Evolutionary conservation across 2,797 vertebrate genomes (phyloP).

Genomic region (Clarias pachynema): DNA sequence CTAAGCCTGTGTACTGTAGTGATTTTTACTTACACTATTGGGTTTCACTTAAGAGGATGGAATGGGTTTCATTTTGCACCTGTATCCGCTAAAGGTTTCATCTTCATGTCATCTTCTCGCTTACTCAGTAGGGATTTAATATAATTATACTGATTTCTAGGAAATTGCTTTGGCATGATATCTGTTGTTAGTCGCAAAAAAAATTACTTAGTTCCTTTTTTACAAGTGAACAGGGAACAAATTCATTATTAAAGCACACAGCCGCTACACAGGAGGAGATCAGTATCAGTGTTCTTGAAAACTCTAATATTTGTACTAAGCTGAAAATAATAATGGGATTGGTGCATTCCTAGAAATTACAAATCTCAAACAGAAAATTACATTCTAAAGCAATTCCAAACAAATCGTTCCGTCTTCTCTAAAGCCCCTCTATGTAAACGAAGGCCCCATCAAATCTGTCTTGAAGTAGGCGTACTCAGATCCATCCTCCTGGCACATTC

Average conservation of each 20-base stretch:
- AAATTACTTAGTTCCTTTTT: not conserved
- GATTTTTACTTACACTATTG: not conserved
- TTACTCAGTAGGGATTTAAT: not conserved
- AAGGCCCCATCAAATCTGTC: constrained; percentile 12
- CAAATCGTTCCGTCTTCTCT: constrained; percentile 22
- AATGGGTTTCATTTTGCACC: not conserved
- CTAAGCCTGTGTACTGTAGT: not conserved
- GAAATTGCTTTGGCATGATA: not conserved
- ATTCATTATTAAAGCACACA: not conserved
- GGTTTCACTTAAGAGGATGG: not conserved
- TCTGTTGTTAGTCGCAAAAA: not conserved
- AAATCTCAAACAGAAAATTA: not conserved
- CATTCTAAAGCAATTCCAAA: not conserved
- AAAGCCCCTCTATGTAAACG: constrained; percentile 29
- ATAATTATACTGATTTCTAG: not conserved
- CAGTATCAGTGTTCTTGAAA: not conserved
- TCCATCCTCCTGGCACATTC: constrained; percentile 51
- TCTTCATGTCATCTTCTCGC: not conserved
- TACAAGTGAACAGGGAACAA: not conserved
- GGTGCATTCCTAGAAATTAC: not conserved
- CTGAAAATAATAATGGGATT: not conserved
- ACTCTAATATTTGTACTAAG: not conserved
- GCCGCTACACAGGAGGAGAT: not conserved
- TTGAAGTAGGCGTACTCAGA: constrained; percentile 37
- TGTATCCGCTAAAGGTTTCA: not conserved